Percentiles rank a stretch among this genome's conserved stretches.
phyloP scores from a whole-genome alignment of 1,140 invertebrate species.

The Lepidurus arcticus region DNA sequence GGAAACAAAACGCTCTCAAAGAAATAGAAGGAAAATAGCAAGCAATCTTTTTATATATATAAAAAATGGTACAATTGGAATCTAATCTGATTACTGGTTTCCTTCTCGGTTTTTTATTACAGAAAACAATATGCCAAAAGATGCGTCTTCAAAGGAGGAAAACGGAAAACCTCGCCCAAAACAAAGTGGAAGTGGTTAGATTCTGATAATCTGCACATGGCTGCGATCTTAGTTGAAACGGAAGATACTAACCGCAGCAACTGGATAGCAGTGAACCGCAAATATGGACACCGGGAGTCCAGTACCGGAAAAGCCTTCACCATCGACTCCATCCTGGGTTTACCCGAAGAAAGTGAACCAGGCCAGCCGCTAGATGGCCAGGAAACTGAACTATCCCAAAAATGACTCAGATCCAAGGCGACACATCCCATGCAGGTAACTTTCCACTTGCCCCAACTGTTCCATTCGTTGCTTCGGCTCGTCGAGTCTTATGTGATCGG shows the following conservation, averaged over 20 bases:
- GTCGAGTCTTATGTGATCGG: too few species aligned
- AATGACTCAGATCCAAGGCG: not conserved
- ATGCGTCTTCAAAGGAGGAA: too few species aligned
- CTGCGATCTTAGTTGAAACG: not conserved
- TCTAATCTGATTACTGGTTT: too few species aligned
- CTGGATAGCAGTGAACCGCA: not conserved
- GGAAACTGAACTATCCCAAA: not conserved
- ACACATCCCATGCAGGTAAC: not conserved
- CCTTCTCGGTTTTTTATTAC: too few species aligned
- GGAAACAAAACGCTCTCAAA: too few species aligned
- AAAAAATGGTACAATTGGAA: too few species aligned
- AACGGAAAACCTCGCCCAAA: too few species aligned
- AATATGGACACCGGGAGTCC: slow-evolving; percentile 16
- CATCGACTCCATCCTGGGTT: slow-evolving; percentile 71
- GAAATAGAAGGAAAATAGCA: too few species aligned
- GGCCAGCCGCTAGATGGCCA: not conserved
- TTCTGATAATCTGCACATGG: not conserved
- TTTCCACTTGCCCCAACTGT: not conserved
- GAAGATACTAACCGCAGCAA: slow-evolving; percentile 5
- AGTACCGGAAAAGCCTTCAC: slow-evolving; percentile 59
- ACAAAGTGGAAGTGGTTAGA: too few species aligned
- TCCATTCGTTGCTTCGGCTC: too few species aligned
- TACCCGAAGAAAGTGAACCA: slow-evolving; percentile 39
- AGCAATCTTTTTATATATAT: too few species aligned
- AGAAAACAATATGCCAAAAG: too few species aligned